A percentile compares a stretch with the other conserved stretches of the same genome.
phyloP scores from a whole-genome alignment of 2,888 invertebrate genomes.

The Suillia variegata region DNA sequence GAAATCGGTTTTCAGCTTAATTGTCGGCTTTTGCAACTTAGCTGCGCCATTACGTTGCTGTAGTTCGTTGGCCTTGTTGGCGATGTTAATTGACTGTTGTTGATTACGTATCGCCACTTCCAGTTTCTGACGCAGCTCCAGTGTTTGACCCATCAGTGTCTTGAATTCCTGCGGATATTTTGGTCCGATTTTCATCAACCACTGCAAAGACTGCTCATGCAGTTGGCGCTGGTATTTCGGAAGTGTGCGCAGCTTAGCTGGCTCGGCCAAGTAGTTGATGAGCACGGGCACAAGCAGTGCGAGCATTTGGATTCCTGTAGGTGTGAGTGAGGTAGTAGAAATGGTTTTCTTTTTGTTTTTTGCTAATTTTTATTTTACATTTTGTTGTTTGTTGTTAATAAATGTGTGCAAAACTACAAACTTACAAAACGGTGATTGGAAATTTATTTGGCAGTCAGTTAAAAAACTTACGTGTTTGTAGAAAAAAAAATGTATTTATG shows the following conservation, averaged over 20 bases:
- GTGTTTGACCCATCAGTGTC: conserved; percentile 82
- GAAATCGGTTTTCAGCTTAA: conserved; percentile 93
- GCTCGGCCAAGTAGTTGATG: conserved; percentile 81
- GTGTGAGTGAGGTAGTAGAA: too few species aligned
- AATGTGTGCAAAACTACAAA: too few species aligned
- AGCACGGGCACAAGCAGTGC: conserved; percentile 89
- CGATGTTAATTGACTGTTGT: conserved; percentile 65
- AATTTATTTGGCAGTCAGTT: too few species aligned
- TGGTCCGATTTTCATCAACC: conserved; percentile 90
- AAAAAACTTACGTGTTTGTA: too few species aligned
- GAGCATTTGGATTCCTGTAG: conserved; percentile 84
- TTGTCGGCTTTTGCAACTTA: conserved; percentile 70
- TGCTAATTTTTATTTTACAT: too few species aligned
- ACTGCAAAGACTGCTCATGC: conserved; percentile 88
- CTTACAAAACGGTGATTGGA: too few species aligned
- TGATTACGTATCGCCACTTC: conserved; percentile 84
- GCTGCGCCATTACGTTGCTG: conserved; percentile 57
- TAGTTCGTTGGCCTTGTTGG: conserved; percentile 62
- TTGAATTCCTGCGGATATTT: conserved; percentile 94
- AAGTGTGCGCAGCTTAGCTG: conserved; percentile 66
- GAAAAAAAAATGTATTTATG: too few species aligned
- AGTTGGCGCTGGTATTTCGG: conserved; percentile 72
- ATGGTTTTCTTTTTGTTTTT: too few species aligned
- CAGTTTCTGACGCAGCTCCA: conserved; percentile 78
- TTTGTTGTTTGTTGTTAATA: too few species aligned